Conservation (phyloP, 2,113 vertebrate genomes). For the Takifugu flavidus region DNA sequence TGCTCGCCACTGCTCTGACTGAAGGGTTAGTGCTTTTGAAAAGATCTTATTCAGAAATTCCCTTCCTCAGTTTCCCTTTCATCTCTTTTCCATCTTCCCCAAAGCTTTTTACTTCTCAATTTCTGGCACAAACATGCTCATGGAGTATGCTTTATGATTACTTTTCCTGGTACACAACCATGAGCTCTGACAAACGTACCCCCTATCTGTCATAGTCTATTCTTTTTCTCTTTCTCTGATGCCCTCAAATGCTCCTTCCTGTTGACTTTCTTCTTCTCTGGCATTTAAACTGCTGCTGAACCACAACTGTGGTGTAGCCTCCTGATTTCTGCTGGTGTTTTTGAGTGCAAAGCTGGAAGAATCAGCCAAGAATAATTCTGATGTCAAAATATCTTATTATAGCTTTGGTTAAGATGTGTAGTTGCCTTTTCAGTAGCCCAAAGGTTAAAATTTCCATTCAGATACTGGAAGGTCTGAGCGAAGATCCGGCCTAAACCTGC, state of each 20-base stretch:
- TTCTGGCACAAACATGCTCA: not conserved
- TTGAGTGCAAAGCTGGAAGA: slow-evolving; percentile 13
- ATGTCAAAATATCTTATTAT: slow-evolving; percentile 45
- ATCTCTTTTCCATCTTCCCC: not conserved
- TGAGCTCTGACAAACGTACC: not conserved
- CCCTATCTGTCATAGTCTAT: slow-evolving; percentile 11
- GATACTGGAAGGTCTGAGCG: slow-evolving; percentile 5
- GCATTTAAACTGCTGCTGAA: slow-evolving; percentile 31
- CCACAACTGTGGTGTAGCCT: slow-evolving; percentile 18
- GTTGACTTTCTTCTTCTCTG: slow-evolving; percentile 23
- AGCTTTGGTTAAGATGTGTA: slow-evolving; percentile 25
- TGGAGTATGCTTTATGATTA: slow-evolving; percentile 3
- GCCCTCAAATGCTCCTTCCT: slow-evolving; percentile 27
- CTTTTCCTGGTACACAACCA: not conserved
- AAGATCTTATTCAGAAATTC: not conserved
- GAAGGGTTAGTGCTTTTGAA: slow-evolving; percentile 15
- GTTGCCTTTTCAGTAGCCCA: slow-evolving; percentile 24
- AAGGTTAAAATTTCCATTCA: slow-evolving; percentile 7
- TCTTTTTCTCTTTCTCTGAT: not conserved
- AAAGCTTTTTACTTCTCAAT: not conserved
- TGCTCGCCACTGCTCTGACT: slow-evolving; percentile 5
- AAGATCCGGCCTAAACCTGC: not conserved
- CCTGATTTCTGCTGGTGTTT: slow-evolving; percentile 20
- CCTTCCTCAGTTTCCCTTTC: slow-evolving; percentile 8
- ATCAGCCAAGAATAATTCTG: slow-evolving; percentile 27